Conservation (phyloP, 2,113 vertebrate species). For the Sitta europaea region DNA sequence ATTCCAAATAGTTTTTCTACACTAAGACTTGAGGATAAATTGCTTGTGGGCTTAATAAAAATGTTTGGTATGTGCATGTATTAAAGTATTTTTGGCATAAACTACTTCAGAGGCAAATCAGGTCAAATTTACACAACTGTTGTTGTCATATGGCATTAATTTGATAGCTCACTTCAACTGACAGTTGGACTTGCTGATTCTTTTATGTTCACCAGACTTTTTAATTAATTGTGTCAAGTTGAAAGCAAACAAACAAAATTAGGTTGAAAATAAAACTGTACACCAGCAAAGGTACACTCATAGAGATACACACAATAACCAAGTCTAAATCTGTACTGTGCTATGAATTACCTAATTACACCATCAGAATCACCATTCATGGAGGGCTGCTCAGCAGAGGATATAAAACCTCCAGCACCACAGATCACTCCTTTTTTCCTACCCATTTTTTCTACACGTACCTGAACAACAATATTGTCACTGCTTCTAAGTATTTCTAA, state of each 20-base stretch:
- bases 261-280: slow-evolving; percentile 9
- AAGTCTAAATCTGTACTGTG: background rate
- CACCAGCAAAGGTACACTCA: background rate
- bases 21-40: background rate
- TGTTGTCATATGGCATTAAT: slow-evolving; percentile 62
- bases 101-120: slow-evolving; percentile 28
- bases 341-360: background rate
- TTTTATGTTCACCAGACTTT: slow-evolving; percentile 31
- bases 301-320: background rate
- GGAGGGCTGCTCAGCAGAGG: background rate
- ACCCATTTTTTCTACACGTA: background rate
- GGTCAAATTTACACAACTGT: slow-evolving; percentile 64
- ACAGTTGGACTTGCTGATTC: slow-evolving; percentile 27
- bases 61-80: background rate
- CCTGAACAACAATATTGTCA: background rate
- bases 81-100: slow-evolving; percentile 12
- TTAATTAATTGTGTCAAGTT: slow-evolving; percentile 42
- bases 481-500: background rate
- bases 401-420: background rate
- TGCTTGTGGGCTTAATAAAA: background rate
- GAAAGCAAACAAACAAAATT: slow-evolving; percentile 33
- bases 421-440: background rate
- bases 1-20: background rate
- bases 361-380: background rate
- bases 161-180: slow-evolving; percentile 54